Percentiles rank a stretch among this genome's conserved stretches.
These are phyloP conservation scores for Phyllostomus hastatus DNA, from an alignment of 2,113 vertebrate genomes.

Conservation along the genomic window DNA sequence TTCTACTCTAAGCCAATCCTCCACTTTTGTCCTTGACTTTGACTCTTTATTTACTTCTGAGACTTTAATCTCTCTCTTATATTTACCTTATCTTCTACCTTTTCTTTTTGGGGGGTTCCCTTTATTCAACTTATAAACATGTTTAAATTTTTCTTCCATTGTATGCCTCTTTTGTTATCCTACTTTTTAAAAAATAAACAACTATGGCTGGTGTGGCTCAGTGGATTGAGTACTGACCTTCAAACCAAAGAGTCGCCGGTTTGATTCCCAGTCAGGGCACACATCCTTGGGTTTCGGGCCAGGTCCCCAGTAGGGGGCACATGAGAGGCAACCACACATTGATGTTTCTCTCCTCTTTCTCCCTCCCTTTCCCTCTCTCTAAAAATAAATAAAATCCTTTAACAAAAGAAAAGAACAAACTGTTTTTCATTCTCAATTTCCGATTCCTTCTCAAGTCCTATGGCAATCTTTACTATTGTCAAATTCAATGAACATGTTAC, in stretches of 20 bases:
- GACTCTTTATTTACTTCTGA: neutral
- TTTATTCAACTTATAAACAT: neutral
- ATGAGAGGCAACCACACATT: no score
- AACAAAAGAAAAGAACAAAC: no score
- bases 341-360: no score
- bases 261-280: no score
- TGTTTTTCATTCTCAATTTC: neutral
- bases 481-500: neutral
- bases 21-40: neutral
- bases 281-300: no score
- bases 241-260: no score
- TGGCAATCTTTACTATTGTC: neutral
- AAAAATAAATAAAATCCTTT: no score
- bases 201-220: neutral
- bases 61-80: neutral
- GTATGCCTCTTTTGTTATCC: neutral
- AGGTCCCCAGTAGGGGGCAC: no score
- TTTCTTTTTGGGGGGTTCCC: neutral
- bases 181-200: neutral
- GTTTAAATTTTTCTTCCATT: neutral
- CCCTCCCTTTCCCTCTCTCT: no score
- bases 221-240: no score
- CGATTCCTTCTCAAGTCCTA: neutral
- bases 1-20: neutral
- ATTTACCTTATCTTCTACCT: neutral